Evolutionary conservation across 1,140 invertebrate species (phyloP), one percentile per base, ranked within the genome.

Genomic region (Drosophila micromelanica): DNA sequence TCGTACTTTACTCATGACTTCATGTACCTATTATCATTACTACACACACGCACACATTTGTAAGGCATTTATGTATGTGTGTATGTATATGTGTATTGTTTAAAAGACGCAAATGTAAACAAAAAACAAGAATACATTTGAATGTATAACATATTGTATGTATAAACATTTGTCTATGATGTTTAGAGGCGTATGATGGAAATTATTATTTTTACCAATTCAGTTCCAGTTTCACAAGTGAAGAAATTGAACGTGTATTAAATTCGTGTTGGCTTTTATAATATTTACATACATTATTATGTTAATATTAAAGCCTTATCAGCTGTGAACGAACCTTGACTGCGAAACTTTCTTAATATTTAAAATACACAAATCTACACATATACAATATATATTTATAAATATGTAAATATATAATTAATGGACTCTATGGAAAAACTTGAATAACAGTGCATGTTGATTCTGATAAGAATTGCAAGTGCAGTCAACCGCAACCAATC

Each of bases 71-170:
- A 32, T 13, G 12, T 35, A 8, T 40, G 4, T 42, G 13, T 15
- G n/a, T 30, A 32, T 13, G 12, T 35, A 8, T 40, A 2, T 42
- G 13, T 15, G n/a, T 52, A 15, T 52, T 54, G 30, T 13, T 54
- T 54, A 37, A 20, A 20, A 8, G 8, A 54, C 35, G n/a, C 51
- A 54, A 54, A 38, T 2, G 51, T 54, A 54, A 54, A 54, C 51
- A 38, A 54, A 54, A 54, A 20, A 12, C 7, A 23, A 52, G 17
- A 20, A 32, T 37, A 37, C n/a, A 38, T 54, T 38, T 38, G 11
- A 38, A 65, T 57, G 23, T 40, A 32, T 8, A 35, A 17, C 32
- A 35, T 35, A 35, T 27, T 56, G 45, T 42, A 37, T 43, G 7
- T 38, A 54, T 13, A 20, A 46, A 8, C 27, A 56, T 35, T 30